Base-by-base conservation (phyloP, 1,140 invertebrate genomes). In the Brachionus angularis region DNA sequence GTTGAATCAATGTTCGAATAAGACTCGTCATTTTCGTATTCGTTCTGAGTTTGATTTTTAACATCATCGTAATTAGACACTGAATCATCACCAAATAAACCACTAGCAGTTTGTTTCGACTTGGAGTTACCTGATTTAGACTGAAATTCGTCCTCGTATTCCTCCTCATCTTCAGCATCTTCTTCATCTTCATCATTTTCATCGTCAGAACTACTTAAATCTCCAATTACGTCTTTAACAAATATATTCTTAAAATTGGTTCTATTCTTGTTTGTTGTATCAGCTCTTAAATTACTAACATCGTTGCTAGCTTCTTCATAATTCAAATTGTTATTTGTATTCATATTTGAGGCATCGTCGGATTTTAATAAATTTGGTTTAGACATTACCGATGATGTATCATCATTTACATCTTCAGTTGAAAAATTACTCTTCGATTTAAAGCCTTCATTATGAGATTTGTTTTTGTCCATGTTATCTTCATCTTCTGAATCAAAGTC, bases 241-340 rank as follows among this genome's bases (percentile, higher is more conserved):
- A 67, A 67, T 31, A 67, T 46, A 36, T 67, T 67, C 42, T 67
- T 67, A 31, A 67, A 67, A 44, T 47, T 67, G 5, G 62, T 67
- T 67, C 62, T 29, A 47, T 50, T 50, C 14, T 39, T 25, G 14
- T n/a, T 23, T 12, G 18, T 5, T 52, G n/a, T 42, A 23, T 67
- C 62, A 16, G 16, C 39, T 42, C 10, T 10, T 33, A 67, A 47
- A 23, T 67, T 67, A 27, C 62, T 67, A 7, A 42, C 62, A 36
- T 67, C 62, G 10, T 67, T 50, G 42, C 47, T 50, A 8, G 34
- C 62, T 67, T 46, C 62, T 14, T 47, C 31, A 36, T n/a, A n/a
- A n/a, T n/a, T n/a, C n/a, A n/a, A n/a, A n/a, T n/a, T n/a, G n/a
- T n/a, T n/a, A n/a, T n/a, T n/a, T n/a, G 16, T 2, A 31, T 46